Base-by-base conservation (phyloP, 2,113 vertebrate genomes). In the Heteronetta atricapilla region DNA sequence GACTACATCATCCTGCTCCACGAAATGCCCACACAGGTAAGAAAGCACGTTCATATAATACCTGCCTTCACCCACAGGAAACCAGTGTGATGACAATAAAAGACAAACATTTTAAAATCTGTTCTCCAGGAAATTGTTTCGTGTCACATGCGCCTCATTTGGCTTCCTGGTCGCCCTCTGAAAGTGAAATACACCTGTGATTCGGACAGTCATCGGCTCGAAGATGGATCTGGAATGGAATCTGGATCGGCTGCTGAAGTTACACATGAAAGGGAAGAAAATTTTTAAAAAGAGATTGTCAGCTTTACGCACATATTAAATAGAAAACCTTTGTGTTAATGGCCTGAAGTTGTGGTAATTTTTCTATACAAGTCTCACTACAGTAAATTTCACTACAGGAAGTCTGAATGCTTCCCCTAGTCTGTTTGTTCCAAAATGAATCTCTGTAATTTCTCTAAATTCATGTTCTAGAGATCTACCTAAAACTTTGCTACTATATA, bases 11-110 rank as follows among this genome's bases (percentile, higher is more conserved):
- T 97, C 58, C 85, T 97, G 4, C 97, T 98, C 64, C 97, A 98
- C 3, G 97, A 98, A 88, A 90, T 96, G 3, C 95, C 94, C 20
- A 98, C 96, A 13, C 97, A 98, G 98, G 98, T 98, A 97, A 97
- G 93, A 85, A 23, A 14, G 46, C 13, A 6, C 13, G 12, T 0
- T 36, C 1, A 2, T 9, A 0, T 2, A 74, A 6, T 1, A 8
- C 42, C 20, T 52, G 5, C 58, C 59, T 63, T 31, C 28, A 44
- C 22, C 66, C 29, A 36, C 34, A 67, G 28, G 29, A 29, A 19
- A 33, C 4, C 23, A 15, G 28, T 16, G 8, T 0, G 13, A 18
- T n/a, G 77, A 4, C 31, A 19, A 3, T 8, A 3, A 75, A 40
- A 22, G 11, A 17, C 50, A 36, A 29, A 20, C 60, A 4, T 31